These are phyloP conservation scores for Tachysurus fulvidraco DNA, from an alignment of 2,113 vertebrate genomes.

Conservation along the genomic window DNA sequence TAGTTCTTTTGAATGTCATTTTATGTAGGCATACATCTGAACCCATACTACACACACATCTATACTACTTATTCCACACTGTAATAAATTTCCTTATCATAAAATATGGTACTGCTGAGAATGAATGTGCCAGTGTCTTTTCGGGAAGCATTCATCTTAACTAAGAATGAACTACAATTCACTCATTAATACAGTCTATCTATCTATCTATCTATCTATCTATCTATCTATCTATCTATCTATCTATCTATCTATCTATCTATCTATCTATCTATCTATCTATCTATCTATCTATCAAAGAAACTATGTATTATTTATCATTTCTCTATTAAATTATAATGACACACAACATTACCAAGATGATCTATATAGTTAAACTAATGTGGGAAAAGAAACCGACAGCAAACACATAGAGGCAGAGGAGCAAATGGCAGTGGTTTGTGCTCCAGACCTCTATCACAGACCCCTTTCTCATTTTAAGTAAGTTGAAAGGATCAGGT, in stretches of 20 bases:
- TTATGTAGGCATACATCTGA: neutral
- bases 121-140: neutral
- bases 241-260: too few species aligned
- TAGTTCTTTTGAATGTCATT: neutral
- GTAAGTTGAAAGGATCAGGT: constrained; percentile 77
- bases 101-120: neutral
- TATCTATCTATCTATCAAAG: constrained; percentile 39
- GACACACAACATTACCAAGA: constrained; percentile 50
- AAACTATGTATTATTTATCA: constrained; percentile 57
- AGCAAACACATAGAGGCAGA: constrained; percentile 34
- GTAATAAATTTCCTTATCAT: neutral
- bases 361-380: neutral
- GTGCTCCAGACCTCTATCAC: constrained; percentile 59
- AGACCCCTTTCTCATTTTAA: constrained; percentile 75
- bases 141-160: neutral
- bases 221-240: too few species aligned
- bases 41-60: constrained; percentile 1
- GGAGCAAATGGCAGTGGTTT: constrained; percentile 46
- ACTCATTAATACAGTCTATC: neutral
- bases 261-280: too few species aligned
- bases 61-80: neutral
- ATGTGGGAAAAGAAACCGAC: neutral
- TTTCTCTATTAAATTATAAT: constrained; percentile 47
- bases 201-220: neutral
- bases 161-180: neutral